Conservation (phyloP, 2,797 vertebrate species). For the Alcedo atthis region DNA sequence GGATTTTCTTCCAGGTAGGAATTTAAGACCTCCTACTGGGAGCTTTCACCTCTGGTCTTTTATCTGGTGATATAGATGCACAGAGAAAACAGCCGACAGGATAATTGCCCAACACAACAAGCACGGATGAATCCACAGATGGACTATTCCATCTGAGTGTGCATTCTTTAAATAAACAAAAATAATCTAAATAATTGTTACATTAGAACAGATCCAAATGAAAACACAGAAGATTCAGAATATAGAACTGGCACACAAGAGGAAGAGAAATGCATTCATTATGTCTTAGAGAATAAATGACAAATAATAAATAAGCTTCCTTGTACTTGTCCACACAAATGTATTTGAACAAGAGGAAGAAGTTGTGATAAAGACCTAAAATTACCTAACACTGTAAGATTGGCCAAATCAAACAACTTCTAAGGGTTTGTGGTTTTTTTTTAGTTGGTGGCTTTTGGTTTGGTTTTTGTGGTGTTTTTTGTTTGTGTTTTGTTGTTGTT, state of each 20-base stretch:
- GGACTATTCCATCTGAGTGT: neutral
- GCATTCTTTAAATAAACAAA: neutral
- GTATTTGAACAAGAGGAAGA: neutral
- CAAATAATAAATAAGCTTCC: neutral
- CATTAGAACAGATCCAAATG: neutral
- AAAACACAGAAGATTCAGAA: neutral
- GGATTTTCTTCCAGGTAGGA: neutral
- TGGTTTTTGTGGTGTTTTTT: no score
- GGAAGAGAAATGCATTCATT: neutral
- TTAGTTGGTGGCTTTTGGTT: neutral
- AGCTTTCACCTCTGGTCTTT: neutral
- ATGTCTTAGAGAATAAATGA: neutral
- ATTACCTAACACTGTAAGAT: neutral
- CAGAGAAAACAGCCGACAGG: neutral
- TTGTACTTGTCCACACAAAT: neutral
- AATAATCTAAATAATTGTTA: neutral
- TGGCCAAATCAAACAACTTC: neutral
- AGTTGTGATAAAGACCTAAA: neutral
- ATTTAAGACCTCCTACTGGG: neutral
- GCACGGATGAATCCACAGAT: neutral
- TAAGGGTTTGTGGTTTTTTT: neutral
- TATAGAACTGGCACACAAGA: neutral
- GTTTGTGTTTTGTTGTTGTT: no score
- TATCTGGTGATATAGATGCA: neutral
- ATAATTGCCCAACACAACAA: neutral